Conservation (phyloP, 2,797 vertebrate species). For the Eulemur albifrons region DNA sequence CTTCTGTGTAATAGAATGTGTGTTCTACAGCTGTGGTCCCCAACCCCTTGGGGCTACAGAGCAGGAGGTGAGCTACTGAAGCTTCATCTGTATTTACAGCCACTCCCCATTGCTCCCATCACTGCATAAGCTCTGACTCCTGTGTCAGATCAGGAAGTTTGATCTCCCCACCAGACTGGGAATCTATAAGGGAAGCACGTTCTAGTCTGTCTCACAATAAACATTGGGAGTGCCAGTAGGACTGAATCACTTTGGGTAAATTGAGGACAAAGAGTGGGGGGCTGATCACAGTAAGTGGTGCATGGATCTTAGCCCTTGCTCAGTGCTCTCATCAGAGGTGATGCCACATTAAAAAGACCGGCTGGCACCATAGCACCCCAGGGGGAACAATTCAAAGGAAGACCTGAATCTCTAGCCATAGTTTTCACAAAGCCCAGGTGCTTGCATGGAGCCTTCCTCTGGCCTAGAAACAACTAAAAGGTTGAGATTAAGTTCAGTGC, state of each 20-base stretch:
- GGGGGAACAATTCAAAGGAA: not conserved
- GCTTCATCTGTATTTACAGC: no score
- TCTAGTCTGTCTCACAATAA: not conserved
- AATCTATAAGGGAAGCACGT: not conserved
- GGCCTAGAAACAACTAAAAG: not conserved
- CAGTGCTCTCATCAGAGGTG: not conserved
- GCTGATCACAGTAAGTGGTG: not conserved
- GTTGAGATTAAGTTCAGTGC: not conserved
- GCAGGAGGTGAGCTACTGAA: no score
- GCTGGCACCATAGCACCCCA: not conserved
- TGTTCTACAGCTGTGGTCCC: not conserved
- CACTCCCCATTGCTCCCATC: no score
- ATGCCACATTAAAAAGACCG: not conserved
- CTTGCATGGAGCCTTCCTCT: not conserved
- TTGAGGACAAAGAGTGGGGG: not conserved
- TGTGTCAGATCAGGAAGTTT: not conserved
- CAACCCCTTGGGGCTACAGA: no score
- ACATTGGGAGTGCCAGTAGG: not conserved
- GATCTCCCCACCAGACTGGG: not conserved
- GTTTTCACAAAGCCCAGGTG: not conserved
- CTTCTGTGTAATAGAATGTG: not conserved
- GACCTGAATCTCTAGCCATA: not conserved
- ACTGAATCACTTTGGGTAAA: not conserved
- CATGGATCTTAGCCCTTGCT: not conserved
- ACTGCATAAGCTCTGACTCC: no score